Percentiles rank a stretch among this genome's conserved stretches.
These are phyloP conservation scores for Harpalus rufipes DNA, from an alignment of 2,888 invertebrate species.

Conservation along the genomic window DNA sequence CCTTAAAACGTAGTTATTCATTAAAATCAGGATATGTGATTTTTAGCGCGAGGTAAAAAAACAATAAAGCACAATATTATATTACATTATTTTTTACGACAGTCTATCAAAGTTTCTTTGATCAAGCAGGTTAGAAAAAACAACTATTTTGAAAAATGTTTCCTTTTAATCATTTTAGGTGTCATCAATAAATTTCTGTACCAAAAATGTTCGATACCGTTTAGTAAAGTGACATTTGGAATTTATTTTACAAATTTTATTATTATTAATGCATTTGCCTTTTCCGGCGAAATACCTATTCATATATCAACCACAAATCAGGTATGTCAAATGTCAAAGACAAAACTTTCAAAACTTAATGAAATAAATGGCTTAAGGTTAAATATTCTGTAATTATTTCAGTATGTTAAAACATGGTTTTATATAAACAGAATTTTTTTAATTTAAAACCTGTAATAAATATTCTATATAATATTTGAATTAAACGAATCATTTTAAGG, in stretches of 20 bases:
- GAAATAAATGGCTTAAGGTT: neutral
- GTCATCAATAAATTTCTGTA: constrained; percentile 4
- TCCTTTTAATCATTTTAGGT: neutral
- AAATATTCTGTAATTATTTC: neutral
- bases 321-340: neutral
- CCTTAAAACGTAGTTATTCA: too few species aligned
- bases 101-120: neutral
- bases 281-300: neutral
- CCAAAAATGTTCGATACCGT: constrained; percentile 10
- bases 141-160: neutral
- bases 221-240: constrained; percentile 1
- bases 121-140: neutral
- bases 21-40: too few species aligned
- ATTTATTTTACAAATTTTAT: constrained; percentile 5
- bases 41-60: too few species aligned
- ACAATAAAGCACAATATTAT: neutral
- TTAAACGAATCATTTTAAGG: neutral
- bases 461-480: too few species aligned
- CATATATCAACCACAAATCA: neutral
- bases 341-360: neutral
- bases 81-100: neutral
- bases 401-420: neutral
- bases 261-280: constrained; percentile 3
- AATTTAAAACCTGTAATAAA: too few species aligned
- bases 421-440: too few species aligned